These are phyloP conservation scores for Nestor notabilis DNA, from an alignment of 2,113 vertebrate species.

Conservation along the genomic window DNA sequence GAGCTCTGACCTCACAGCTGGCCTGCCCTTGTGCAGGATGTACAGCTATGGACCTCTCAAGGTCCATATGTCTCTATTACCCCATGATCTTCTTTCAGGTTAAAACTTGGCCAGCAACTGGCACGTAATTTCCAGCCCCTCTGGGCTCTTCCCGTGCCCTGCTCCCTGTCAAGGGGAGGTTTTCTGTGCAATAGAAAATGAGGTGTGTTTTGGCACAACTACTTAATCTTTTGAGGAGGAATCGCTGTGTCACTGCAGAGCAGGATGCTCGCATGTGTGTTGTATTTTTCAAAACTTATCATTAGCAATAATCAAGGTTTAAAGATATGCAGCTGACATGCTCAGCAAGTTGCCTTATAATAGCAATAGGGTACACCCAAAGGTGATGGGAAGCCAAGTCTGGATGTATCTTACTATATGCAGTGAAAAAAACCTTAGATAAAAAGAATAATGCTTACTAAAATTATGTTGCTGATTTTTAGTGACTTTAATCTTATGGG, in stretches of 20 bases:
- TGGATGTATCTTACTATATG: background rate
- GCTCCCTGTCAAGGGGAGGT: background rate
- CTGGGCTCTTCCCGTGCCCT: background rate
- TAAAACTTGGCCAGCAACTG: background rate
- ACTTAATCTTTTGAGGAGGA: background rate
- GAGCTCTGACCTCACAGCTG: background rate
- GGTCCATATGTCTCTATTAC: no score
- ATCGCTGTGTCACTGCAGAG: background rate
- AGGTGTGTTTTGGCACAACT: background rate
- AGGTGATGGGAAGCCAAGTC: background rate
- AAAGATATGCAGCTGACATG: background rate
- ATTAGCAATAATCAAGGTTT: background rate
- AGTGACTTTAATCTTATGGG: background rate
- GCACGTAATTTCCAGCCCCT: background rate
- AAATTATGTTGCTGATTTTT: background rate
- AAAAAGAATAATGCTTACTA: background rate
- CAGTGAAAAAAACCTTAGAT: background rate
- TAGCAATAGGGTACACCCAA: background rate
- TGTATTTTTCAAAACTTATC: background rate
- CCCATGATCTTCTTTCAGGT: background rate
- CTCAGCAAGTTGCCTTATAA: background rate
- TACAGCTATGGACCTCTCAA: fast-evolving
- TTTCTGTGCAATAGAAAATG: background rate
- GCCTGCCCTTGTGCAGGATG: background rate
- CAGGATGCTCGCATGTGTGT: background rate